These are phyloP conservation scores for Trichogramma evanescens DNA, from an alignment of 2,888 invertebrate genomes.

Conservation along the genomic window DNA sequence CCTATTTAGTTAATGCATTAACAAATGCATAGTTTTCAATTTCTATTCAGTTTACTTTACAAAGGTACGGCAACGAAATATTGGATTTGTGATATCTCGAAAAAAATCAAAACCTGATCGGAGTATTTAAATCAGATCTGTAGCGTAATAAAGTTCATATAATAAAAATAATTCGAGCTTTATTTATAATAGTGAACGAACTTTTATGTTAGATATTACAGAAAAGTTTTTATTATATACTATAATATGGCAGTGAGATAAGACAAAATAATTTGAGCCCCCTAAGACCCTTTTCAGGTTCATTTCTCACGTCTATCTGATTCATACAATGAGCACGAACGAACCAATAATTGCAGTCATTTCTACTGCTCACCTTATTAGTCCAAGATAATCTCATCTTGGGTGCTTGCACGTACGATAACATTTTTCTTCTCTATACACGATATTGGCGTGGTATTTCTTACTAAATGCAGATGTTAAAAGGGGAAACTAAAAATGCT, in stretches of 20 bases:
- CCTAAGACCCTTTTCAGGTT: conserved; percentile 16
- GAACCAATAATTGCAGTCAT: conserved; percentile 43
- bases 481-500: background rate
- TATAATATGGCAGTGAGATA: conserved; percentile 27
- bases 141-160: no score
- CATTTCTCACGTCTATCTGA: conserved; percentile 15
- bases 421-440: background rate
- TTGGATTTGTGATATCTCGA: no score
- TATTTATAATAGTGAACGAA: no score
- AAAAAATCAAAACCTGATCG: no score
- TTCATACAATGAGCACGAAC: conserved; percentile 35
- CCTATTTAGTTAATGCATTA: no score
- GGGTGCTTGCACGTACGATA: conserved; percentile 36
- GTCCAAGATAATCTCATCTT: conserved; percentile 41
- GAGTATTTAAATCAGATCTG: no score
- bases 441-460: background rate
- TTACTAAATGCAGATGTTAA: background rate
- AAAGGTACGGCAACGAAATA: no score
- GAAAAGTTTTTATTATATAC: background rate
- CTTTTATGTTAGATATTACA: no score
- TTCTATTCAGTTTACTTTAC: no score
- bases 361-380: conserved; percentile 42
- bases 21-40: no score
- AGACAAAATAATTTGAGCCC: conserved; percentile 12
- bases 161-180: no score